Evolutionary conservation across 2,888 invertebrate species (phyloP), one percentile per base, ranked within the genome.

Genomic region (Eristalis arbustorum): DNA sequence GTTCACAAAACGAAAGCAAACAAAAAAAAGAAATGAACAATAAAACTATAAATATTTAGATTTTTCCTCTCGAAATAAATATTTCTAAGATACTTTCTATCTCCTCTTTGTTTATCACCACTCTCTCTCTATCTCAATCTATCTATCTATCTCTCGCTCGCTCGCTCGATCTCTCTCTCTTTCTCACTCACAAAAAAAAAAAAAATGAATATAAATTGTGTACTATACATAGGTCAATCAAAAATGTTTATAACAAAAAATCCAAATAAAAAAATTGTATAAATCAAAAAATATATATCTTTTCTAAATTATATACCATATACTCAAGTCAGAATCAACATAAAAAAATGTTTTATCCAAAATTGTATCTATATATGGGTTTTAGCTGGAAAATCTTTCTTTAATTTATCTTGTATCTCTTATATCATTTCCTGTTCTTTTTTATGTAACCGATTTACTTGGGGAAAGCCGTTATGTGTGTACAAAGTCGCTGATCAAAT

Each of bases 41-140:
- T 37, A 66, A 22, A 57, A 57, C 13, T 61, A 28, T 59, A 67
- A 73, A 82, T 72, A 84, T 82, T 85, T 85, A 85, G 85, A 85
- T 85, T 69, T 85, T 85, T 85, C 85, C 85, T 85, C 85, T 82
- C 69, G 22, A 68, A 49, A 68, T 25, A 25, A 23, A 59, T 25
- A 59, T 81, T 85, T 82, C 77, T 82, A 40, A 81, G 77, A 85
- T 85, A 85, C 85, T 85, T 85, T 85, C 85, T 85, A 71, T 81
- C 76, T 77, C 73, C 69, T 82, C 59, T 69, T 59, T 67, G 31
- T 49, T 75, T 66, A 18, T 49, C 18, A 49, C 18, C 8, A 8
- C 49, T 18, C 49, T 49, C 49, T 42, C 42, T 14, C 42, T 49
- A n/a, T 49, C 8, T 49, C 49, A 8, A 4, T 49, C 49, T 49